phyloP scores from a whole-genome alignment of 2,113 vertebrate genomes.

The Sturnus vulgaris region DNA sequence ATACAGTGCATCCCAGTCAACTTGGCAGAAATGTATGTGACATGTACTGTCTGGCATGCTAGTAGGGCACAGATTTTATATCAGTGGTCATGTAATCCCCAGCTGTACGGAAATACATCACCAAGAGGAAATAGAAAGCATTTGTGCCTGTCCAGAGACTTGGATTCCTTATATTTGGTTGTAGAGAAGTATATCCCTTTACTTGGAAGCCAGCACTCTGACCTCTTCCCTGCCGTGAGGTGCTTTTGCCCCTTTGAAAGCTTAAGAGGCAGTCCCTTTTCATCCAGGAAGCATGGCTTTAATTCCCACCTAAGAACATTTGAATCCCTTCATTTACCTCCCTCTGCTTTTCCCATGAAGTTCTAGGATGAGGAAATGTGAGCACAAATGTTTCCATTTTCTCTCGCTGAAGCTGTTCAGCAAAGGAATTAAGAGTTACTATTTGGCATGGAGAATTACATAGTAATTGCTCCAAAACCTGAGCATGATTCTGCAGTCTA shows the following conservation, averaged over 20 bases:
- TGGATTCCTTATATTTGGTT: not conserved
- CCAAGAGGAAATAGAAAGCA: not conserved
- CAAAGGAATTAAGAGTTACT: not conserved
- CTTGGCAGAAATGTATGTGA: not conserved
- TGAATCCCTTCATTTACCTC: conserved; percentile 35
- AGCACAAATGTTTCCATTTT: conserved; percentile 24
- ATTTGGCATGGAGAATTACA: not conserved
- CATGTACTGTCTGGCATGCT: not conserved
- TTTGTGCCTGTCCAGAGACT: not conserved
- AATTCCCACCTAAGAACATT: conserved; percentile 24
- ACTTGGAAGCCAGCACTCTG: not conserved
- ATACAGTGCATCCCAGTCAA: not conserved
- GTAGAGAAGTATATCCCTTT: not conserved
- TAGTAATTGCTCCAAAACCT: not conserved
- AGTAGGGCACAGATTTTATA: not conserved
- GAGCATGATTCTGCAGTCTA: not conserved
- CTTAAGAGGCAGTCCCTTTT: conserved; percentile 22
- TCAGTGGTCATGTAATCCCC: not conserved
- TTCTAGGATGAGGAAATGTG: not conserved
- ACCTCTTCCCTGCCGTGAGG: conserved; percentile 25
- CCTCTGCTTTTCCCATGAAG: conserved; percentile 39
- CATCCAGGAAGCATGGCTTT: not conserved
- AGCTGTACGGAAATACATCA: not conserved
- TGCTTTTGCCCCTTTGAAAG: conserved; percentile 31
- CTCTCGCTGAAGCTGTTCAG: not conserved